Conservation (phyloP, 2,888 invertebrate species). For the Phalangium opilio region DNA sequence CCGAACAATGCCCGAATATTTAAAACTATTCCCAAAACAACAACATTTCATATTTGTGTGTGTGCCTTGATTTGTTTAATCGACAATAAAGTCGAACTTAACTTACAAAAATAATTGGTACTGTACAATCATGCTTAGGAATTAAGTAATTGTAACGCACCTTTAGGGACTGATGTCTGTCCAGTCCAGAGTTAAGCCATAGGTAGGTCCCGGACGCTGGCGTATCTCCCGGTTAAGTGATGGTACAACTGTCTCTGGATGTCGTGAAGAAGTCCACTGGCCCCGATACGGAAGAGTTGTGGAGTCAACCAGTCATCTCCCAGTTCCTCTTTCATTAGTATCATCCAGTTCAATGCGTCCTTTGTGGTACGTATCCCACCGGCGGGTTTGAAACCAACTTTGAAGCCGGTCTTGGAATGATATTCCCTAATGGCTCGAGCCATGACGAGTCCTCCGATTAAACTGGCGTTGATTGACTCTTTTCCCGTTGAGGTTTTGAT, state of each 20-base stretch:
- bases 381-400: conserved; percentile 90
- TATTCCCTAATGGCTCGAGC: conserved; percentile 75
- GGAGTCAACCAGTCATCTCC: conserved; percentile 71
- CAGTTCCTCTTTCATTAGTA: conserved; percentile 63
- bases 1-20: conserved; percentile 24
- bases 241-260: conserved; percentile 44
- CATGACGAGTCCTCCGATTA: conserved; percentile 85
- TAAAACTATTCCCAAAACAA: too few relatives aligned
- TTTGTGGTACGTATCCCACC: conserved; percentile 77
- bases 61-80: too few relatives aligned
- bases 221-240: conserved; percentile 28
- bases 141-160: too few relatives aligned
- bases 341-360: conserved; percentile 75
- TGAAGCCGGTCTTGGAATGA: conserved; percentile 46
- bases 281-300: conserved; percentile 77
- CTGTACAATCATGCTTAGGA: too few relatives aligned
- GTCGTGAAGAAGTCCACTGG: conserved; percentile 72
- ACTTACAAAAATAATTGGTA: too few relatives aligned
- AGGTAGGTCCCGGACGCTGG: not conserved
- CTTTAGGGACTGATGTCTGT: too few relatives aligned
- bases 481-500: conserved; percentile 95
- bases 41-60: too few relatives aligned
- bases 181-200: not conserved
- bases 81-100: too few relatives aligned
- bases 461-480: conserved; percentile 82